A percentile compares a stretch with the other conserved stretches of the same genome.
Conservation (phyloP, 2,888 invertebrate species). For the Brachyptera putata region DNA sequence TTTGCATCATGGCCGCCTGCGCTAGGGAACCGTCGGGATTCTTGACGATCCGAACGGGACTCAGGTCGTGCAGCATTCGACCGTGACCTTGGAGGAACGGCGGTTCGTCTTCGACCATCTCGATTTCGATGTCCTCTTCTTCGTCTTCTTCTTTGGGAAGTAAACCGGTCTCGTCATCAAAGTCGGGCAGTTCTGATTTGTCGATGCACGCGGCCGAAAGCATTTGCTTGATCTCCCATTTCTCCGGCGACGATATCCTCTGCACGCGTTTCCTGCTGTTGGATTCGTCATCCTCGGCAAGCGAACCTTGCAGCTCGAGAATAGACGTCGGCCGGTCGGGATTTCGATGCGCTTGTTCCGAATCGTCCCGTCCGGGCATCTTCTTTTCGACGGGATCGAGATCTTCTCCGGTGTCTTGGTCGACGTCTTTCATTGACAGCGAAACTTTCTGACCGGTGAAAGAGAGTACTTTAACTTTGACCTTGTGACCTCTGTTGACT, state of each 20-base stretch:
- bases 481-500: slow-evolving; percentile 81
- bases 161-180: slow-evolving; percentile 93
- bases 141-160: slow-evolving; percentile 88
- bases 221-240: slow-evolving; percentile 98
- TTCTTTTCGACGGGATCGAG: slow-evolving; percentile 76
- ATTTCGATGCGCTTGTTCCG: slow-evolving; percentile 75
- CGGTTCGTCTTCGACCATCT: slow-evolving; percentile 97
- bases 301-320: slow-evolving; percentile 49
- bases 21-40: slow-evolving; percentile 99
- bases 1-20: slow-evolving; percentile 99
- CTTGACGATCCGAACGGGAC: slow-evolving; percentile 89
- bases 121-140: slow-evolving; percentile 97
- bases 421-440: slow-evolving; percentile 96
- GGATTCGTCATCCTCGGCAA: slow-evolving; percentile 70
- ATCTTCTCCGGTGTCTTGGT: slow-evolving; percentile 91
- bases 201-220: slow-evolving; percentile 87
- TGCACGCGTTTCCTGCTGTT: slow-evolving; percentile 76
- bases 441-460: slow-evolving; percentile 94
- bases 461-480: slow-evolving; percentile 87
- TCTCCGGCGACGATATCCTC: slow-evolving; percentile 91
- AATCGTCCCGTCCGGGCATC: slow-evolving; percentile 52
- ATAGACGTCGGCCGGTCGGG: slow-evolving; percentile 80
- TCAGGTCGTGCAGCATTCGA: slow-evolving; percentile 83
- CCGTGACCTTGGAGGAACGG: slow-evolving; percentile 95
- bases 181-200: slow-evolving; percentile 92